Conservation (phyloP, 1,140 invertebrate species). For the Lepidurus apus region DNA sequence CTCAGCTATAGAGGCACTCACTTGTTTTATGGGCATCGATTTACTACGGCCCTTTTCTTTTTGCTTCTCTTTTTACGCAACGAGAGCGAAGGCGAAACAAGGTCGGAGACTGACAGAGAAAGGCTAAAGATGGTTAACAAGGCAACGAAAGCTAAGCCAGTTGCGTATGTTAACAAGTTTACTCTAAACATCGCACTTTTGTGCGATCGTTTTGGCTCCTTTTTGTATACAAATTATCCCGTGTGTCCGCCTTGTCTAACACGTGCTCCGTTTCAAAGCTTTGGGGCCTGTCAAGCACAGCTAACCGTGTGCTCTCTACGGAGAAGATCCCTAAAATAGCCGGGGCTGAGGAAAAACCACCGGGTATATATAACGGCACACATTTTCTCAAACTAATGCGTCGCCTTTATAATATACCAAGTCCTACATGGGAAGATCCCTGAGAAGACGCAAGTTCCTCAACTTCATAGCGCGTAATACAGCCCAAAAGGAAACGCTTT, state of each 20-base stretch:
- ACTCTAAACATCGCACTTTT: constrained; percentile 1
- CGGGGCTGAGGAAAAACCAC: not conserved
- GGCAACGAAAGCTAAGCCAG: not conserved
- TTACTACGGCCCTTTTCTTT: not conserved
- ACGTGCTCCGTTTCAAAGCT: constrained; percentile 18
- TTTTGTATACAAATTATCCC: constrained; percentile 19
- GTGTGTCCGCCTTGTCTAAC: constrained; percentile 20
- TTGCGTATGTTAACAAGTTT: not conserved
- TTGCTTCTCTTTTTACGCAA: too few relatives aligned
- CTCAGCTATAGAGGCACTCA: not conserved
- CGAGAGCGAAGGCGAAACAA: too few relatives aligned
- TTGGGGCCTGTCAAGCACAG: not conserved
- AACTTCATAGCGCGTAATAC: not conserved
- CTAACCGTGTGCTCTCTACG: not conserved
- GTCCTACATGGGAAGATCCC: too few relatives aligned
- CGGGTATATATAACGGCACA: not conserved
- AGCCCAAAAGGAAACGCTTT: not conserved
- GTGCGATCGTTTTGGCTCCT: not conserved
- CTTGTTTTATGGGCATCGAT: not conserved
- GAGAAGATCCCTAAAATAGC: not conserved
- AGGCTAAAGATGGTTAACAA: not conserved
- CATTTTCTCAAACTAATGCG: not conserved
- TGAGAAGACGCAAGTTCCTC: not conserved
- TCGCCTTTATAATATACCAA: too few relatives aligned
- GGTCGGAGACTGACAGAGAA: too few relatives aligned